A percentile compares a stretch with the other conserved stretches of the same genome.
Conservation (phyloP, 2,888 invertebrate species). For the Hypsopygia costalis region DNA sequence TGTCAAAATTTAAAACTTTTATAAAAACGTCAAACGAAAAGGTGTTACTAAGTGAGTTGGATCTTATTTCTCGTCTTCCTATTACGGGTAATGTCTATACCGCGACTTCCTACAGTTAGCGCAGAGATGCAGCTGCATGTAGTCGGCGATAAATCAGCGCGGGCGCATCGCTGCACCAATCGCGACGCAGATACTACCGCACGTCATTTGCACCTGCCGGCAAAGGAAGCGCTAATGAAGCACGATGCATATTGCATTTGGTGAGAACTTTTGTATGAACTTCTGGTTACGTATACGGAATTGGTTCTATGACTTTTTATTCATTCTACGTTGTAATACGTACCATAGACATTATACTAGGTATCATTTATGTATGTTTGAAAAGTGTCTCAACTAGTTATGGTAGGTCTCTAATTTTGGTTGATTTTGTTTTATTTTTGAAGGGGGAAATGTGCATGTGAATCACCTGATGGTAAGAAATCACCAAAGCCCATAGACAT, state of each 20-base stretch:
- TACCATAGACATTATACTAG: too few species aligned
- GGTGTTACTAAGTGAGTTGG: constrained; percentile 4
- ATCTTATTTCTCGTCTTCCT: constrained; percentile 45
- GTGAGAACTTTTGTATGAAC: constrained; percentile 16
- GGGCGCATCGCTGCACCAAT: constrained; percentile 52
- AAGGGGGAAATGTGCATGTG: too few species aligned
- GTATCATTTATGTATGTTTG: too few species aligned
- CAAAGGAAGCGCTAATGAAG: constrained; percentile 61
- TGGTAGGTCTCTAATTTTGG: too few species aligned
- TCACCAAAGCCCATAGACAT: too few species aligned
- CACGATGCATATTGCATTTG: constrained; percentile 33
- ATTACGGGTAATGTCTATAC: constrained; percentile 49
- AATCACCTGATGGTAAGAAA: too few species aligned
- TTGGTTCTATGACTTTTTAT: not conserved
- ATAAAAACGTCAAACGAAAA: too few species aligned
- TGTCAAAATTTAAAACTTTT: too few species aligned
- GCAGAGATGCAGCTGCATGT: constrained; percentile 56
- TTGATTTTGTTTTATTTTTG: too few species aligned
- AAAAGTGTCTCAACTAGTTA: too few species aligned
- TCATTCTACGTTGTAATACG: not conserved
- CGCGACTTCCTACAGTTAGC: constrained; percentile 49
- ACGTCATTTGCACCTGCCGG: constrained; percentile 60
- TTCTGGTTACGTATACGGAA: constrained; percentile 1
- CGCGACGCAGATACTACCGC: constrained; percentile 24
- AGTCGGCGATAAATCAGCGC: constrained; percentile 52